Conservation (phyloP, 2,888 invertebrate genomes). For the Xestia c-nigrum region DNA sequence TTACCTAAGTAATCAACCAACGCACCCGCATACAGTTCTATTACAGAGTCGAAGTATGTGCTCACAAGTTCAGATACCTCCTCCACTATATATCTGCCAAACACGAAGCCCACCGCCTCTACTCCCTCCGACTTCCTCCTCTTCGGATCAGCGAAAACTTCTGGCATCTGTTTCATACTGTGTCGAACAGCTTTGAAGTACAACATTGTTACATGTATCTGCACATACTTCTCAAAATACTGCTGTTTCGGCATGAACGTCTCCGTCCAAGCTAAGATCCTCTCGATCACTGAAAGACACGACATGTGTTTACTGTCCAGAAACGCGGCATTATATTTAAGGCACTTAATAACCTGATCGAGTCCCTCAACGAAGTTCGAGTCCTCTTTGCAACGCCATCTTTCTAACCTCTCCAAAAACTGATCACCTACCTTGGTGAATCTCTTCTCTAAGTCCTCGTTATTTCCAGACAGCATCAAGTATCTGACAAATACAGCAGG, state of each 20-base stretch:
- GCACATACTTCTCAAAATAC: conserved; percentile 70
- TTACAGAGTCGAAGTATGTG: conserved; percentile 75
- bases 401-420: conserved; percentile 71
- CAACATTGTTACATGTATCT: conserved; percentile 77
- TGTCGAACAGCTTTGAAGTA: conserved; percentile 77
- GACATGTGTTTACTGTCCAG: conserved; percentile 70
- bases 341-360: conserved; percentile 65
- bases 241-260: conserved; percentile 72
- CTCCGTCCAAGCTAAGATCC: conserved; percentile 69
- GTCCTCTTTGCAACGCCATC: conserved; percentile 8
- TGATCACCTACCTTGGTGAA: conserved; percentile 68
- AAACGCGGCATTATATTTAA: conserved; percentile 75
- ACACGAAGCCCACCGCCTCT: conserved; percentile 73
- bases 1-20: conserved; percentile 65
- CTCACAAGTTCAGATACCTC: conserved; percentile 71
- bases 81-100: conserved; percentile 73
- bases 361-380: conserved; percentile 37
- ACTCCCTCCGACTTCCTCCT: conserved; percentile 67
- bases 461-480: conserved; percentile 71
- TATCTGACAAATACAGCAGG: conserved; percentile 75
- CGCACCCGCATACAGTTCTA: conserved; percentile 69
- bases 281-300: conserved; percentile 74
- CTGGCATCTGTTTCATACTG: conserved; percentile 68
- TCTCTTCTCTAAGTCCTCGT: conserved; percentile 66
- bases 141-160: conserved; percentile 68